Evolutionary conservation across 2,888 invertebrate genomes (phyloP), one percentile per base, ranked within the genome.

Genomic region (Brachylomia viminalis): DNA sequence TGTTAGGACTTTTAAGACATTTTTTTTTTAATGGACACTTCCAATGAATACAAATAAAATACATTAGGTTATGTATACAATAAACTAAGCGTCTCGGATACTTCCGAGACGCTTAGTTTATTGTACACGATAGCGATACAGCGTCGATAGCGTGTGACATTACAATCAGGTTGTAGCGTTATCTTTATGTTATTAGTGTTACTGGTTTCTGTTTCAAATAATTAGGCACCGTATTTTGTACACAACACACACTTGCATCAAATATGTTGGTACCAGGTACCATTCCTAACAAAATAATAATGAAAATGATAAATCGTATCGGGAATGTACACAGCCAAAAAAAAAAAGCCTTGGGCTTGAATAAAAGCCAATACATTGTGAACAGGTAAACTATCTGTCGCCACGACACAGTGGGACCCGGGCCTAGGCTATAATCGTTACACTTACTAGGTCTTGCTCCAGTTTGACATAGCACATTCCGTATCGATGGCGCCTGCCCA

Each of bases 391-490:
- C 20, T 56, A 56, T 58, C 30, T 59, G 30, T 59, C 33, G 11
- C 33, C 33, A 11, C 23, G 33, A 23, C 1, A 17, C 58, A 27
- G 27, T 30, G 58, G 59, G 33, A 23, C 5, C 11, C 11, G 23
- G 15, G 8, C 27, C 38, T 23, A 13, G 0, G 6, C 8, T 20
- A 20, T 30, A 6, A 13, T 45, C 13, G 17, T 49, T 54, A 8
- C 42, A 77, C 74, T 68, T 8, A 84, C 82, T 23, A 72, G 11
- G 56, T 47, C 64, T 6, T n/a, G 62, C 11, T 77, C 49, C 62
- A 87, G 54, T 38, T 86, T 88, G 2, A 97, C 93, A 77, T 96
- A 97, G 87, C 98, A 98, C 65, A 97, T 96, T 20, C 98, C 98
- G 65, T 97, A 95, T 79, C 97, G 96, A 47, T 97, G 92, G 80